A percentile compares a stretch with the other conserved stretches of the same genome.
Evolutionary conservation across 2,113 vertebrate genomes (phyloP).

Genomic region (Electrona antarctica): DNA sequence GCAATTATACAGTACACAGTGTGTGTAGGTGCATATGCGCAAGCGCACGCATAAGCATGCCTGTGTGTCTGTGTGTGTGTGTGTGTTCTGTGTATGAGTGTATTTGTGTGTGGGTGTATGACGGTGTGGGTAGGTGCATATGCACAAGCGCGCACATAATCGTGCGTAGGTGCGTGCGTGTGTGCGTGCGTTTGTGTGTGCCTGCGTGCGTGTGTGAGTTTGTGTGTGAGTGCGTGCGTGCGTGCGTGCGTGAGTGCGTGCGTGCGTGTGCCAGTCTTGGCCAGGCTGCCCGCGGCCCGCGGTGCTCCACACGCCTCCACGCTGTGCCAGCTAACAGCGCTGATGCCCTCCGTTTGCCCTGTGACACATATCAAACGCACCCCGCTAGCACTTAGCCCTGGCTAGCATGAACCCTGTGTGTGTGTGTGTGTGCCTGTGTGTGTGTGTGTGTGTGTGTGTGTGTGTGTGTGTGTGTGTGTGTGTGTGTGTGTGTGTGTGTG

Average conservation of each 20-base stretch:
- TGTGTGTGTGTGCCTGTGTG: background rate
- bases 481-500: constrained; percentile 28
- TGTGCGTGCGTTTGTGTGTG: constrained; percentile 79
- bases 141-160: constrained; percentile 45
- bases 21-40: constrained; percentile 65
- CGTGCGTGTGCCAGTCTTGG: constrained; percentile 86
- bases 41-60: constrained; percentile 81
- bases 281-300: constrained; percentile 91
- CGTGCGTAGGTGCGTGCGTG: constrained; percentile 73
- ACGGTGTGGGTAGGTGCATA: too few species aligned
- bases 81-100: constrained; percentile 95
- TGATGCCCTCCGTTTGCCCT: constrained; percentile 96
- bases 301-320: constrained; percentile 94
- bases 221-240: too few species aligned
- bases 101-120: constrained; percentile 82
- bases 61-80: too few species aligned
- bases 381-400: constrained; percentile 83
- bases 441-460: background rate
- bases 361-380: constrained; percentile 97
- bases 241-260: background rate
- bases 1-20: too few species aligned
- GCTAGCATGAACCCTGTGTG: constrained; percentile 51
- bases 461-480: constrained; percentile 8
- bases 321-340: constrained; percentile 95
- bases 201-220: too few species aligned